Base-by-base conservation (phyloP, 2,888 invertebrate genomes). In the Mesochorus sp. region DNA sequence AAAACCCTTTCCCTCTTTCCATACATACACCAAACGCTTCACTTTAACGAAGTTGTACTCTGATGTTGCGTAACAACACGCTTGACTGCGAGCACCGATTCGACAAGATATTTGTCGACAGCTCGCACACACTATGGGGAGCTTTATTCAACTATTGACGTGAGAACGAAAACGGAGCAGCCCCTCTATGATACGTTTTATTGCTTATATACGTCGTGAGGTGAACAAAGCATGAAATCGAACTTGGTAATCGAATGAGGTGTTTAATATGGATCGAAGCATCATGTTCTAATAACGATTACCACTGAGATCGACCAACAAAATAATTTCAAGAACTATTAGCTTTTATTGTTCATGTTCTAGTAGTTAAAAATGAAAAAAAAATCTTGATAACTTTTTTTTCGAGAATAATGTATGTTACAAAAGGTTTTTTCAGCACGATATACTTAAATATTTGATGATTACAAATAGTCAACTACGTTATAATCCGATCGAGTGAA, bases 71-170 rank as follows among this genome's bases (percentile, higher is more conserved):
- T 31, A 31, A 49, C 59, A 59, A 26, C 10, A 53, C 47, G 42
- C 31, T 14, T 34, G 73, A 77, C n/a, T n/a, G 37, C 67, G 62
- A 57, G 57, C 62, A 68, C 49, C 49, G 26, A 77, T 77, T 64
- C 51, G 57, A 68, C 67, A 31, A 57, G 39, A 62, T 68, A 73
- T 77, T 77, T 68, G 67, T 21, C 62, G 68, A 73, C 73, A 34
- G 73, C 67, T 73, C n/a, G n/a, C n/a, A n/a, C n/a, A n/a, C n/a
- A n/a, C n/a, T n/a, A 62, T 73, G 67, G 61, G 51, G 47, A 55
- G 21, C 47, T 55, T 8, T 14, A 21, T 47, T 37, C 68, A 47
- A 2, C 57, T n/a, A 47, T 70, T 21, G 49, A 70, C 34, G 47
- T 5, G 57, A 47, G 21, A 68, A 57, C 57, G 6, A 39, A 19